Conservation (phyloP, 1,140 invertebrate genomes). For the Hyles vespertilio region DNA sequence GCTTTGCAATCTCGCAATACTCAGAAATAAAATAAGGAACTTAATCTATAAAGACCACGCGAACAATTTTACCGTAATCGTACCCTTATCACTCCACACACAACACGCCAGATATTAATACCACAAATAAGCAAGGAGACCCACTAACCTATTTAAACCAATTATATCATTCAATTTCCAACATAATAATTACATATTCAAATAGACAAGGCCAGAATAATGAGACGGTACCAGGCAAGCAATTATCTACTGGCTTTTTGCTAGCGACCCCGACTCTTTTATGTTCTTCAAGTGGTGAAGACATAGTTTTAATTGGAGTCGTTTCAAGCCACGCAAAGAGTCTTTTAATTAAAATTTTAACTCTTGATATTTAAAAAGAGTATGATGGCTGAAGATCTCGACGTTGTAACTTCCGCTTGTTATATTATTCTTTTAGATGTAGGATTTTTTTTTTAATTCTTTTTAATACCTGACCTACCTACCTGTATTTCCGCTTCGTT, state of each 20-base stretch:
- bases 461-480: not conserved
- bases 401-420: slow-evolving; percentile 29
- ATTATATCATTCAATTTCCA: not conserved
- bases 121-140: too few species aligned
- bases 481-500: too few species aligned
- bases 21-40: too few species aligned
- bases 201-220: slow-evolving; percentile 27
- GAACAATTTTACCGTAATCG: too few species aligned
- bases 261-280: slow-evolving; percentile 36
- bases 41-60: too few species aligned
- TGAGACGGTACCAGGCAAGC: slow-evolving; percentile 22
- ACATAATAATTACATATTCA: slow-evolving; percentile 10
- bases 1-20: too few species aligned
- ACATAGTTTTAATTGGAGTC: slow-evolving; percentile 62
- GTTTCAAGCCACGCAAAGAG: slow-evolving; percentile 46
- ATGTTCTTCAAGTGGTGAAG: slow-evolving; percentile 36
- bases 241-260: slow-evolving; percentile 41
- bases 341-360: slow-evolving; percentile 58
- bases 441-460: slow-evolving; percentile 2
- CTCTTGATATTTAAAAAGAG: slow-evolving; percentile 52
- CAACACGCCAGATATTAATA: not conserved
- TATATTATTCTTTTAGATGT: slow-evolving; percentile 22
- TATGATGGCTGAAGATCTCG: slow-evolving; percentile 29
- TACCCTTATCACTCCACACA: too few species aligned
- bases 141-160: not conserved